A percentile compares a stretch with the other conserved stretches of the same genome.
Conservation (phyloP, 64 coral and sea anemone species). For the Acropora yongei region DNA sequence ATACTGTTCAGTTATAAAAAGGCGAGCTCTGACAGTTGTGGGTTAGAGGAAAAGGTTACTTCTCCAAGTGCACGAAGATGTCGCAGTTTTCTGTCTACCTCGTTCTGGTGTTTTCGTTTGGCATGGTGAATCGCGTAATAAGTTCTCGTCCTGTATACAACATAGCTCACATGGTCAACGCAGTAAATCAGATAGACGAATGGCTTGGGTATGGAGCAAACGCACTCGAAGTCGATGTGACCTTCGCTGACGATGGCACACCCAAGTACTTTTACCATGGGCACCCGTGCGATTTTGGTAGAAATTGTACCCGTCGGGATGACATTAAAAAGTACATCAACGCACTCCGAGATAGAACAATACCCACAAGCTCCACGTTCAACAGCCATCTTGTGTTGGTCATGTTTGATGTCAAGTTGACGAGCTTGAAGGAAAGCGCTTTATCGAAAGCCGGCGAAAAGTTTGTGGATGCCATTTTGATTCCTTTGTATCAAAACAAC, state of each 20-base stretch:
- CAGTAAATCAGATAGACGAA: slow-evolving; percentile 50
- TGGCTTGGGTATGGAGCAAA: slow-evolving; percentile 46
- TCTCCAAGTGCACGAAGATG: slow-evolving; percentile 19
- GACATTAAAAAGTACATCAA: slow-evolving; percentile 39
- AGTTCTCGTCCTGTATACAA: slow-evolving; percentile 37
- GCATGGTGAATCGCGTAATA: slow-evolving; percentile 29
- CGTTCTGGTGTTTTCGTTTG: slow-evolving; percentile 32
- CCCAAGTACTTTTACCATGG: slow-evolving; percentile 48
- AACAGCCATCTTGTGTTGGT: slow-evolving; percentile 42
- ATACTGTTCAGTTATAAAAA: slow-evolving; percentile 18
- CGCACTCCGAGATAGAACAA: slow-evolving; percentile 51
- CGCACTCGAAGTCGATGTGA: slow-evolving; percentile 53
- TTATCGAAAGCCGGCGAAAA: slow-evolving; percentile 45
- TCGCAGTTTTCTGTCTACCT: slow-evolving; percentile 29
- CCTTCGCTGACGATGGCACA: slow-evolving; percentile 42
- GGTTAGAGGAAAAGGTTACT: slow-evolving; percentile 16
- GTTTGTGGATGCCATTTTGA: slow-evolving; percentile 46
- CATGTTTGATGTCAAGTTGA: slow-evolving; percentile 52
- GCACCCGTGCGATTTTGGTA: slow-evolving; percentile 8
- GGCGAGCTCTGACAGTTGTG: slow-evolving; percentile 20
- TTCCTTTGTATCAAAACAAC: slow-evolving; percentile 46
- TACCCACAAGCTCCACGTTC: slow-evolving; percentile 27
- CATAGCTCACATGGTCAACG: slow-evolving; percentile 58
- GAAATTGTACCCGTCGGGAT: slow-evolving; percentile 37
- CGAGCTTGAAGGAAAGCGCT: slow-evolving; percentile 10